Percentiles rank a stretch among this genome's conserved stretches.
Evolutionary conservation across 2,113 vertebrate species (phyloP).

Genomic region (Gobiocypris rarus): DNA sequence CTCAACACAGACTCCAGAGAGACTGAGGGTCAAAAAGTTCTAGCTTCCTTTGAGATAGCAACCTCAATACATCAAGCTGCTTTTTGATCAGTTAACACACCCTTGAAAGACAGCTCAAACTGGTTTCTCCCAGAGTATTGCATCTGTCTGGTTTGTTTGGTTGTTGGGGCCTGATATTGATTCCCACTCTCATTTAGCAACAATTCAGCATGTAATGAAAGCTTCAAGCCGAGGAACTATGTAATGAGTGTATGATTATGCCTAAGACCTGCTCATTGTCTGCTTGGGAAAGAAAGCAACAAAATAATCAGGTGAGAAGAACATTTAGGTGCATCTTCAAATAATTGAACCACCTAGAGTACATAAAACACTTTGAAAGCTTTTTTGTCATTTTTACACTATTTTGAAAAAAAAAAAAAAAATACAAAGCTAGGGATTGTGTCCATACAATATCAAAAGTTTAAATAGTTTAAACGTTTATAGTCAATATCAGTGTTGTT

Average conservation of each 20-base stretch:
- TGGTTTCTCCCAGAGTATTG: slow-evolving; percentile 7
- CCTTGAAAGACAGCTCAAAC: background rate
- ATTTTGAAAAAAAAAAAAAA: background rate
- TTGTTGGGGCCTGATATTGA: slow-evolving; percentile 28
- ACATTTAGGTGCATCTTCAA: background rate
- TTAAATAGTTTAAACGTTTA: background rate
- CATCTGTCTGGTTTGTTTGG: slow-evolving; percentile 19
- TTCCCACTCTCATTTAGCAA: slow-evolving; percentile 45
- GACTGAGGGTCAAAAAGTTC: background rate
- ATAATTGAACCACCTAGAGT: background rate
- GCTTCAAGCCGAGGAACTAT: slow-evolving; percentile 16
- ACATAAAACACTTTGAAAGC: background rate
- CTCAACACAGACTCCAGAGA: slow-evolving; percentile 12
- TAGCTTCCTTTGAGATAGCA: background rate
- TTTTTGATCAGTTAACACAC: background rate
- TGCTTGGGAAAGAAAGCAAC: slow-evolving; percentile 40
- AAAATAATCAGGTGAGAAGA: slow-evolving; percentile 37
- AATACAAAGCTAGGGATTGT: too few species aligned
- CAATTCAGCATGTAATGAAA: slow-evolving; percentile 40
- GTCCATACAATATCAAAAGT: background rate
- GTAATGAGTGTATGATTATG: slow-evolving; percentile 44
- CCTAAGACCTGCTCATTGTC: slow-evolving; percentile 31
- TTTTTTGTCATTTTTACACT: background rate
- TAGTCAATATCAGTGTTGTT: background rate
- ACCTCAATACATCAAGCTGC: background rate